phyloP scores from a whole-genome alignment of 2,888 invertebrate species.

The Caenorhabditis doughertyi region DNA sequence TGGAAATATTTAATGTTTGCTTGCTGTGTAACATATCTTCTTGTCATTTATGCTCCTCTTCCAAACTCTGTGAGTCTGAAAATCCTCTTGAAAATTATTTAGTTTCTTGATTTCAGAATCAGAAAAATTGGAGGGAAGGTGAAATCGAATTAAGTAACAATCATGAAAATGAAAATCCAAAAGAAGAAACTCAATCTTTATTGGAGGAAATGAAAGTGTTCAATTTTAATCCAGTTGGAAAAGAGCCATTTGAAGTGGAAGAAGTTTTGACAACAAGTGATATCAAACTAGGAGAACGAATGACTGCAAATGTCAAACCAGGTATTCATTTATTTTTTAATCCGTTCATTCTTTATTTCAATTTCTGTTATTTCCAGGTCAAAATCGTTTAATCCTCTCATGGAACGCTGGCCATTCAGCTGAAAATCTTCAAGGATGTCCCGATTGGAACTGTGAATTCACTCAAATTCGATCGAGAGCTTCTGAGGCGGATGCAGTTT shows the following conservation, averaged over 20 bases:
- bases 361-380: constrained; percentile 31
- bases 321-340: constrained; percentile 22
- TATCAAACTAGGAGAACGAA: constrained; percentile 65
- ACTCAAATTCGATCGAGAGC: constrained; percentile 59
- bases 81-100: not conserved
- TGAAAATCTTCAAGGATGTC: constrained; percentile 77
- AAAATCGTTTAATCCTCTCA: constrained; percentile 69
- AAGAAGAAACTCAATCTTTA: not conserved
- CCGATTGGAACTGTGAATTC: constrained; percentile 81
- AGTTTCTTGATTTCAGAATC: constrained; percentile 1
- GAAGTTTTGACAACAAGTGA: constrained; percentile 66
- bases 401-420: constrained; percentile 72
- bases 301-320: constrained; percentile 57
- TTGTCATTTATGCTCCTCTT: constrained; percentile 55
- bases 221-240: constrained; percentile 66
- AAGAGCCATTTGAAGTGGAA: constrained; percentile 70
- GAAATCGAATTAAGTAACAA: constrained; percentile 41
- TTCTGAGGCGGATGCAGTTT: constrained; percentile 64
- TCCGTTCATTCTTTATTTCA: not conserved
- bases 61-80: constrained; percentile 39
- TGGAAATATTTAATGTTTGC: constrained; percentile 65
- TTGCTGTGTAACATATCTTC: constrained; percentile 62
- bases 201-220: constrained; percentile 17
- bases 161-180: constrained; percentile 18
- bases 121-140: constrained; percentile 32